Percentiles rank a stretch among this genome's conserved stretches.
These are phyloP conservation scores for Sebastes oblongus DNA, from an alignment of 2,797 vertebrate species.

Conservation along the genomic window DNA sequence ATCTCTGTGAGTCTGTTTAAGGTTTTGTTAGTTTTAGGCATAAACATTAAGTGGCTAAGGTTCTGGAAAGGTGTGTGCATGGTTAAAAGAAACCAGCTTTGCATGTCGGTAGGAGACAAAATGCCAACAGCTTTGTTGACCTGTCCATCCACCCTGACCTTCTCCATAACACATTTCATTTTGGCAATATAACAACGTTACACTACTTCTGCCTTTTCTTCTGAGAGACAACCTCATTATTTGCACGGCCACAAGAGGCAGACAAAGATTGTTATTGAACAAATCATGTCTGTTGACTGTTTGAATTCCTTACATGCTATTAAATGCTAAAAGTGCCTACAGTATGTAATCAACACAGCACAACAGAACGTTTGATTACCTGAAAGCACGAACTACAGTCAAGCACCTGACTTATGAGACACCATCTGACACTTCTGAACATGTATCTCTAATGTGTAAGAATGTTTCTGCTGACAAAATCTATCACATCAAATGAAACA, in stretches of 20 bases:
- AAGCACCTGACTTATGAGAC: neutral
- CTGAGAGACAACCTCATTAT: neutral
- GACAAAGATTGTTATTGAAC: neutral
- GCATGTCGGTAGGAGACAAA: neutral
- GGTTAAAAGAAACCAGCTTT: neutral
- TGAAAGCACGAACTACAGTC: neutral
- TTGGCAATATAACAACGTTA: neutral
- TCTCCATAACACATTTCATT: neutral
- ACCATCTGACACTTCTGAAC: neutral
- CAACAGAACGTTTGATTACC: neutral
- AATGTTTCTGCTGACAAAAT: constrained; percentile 1
- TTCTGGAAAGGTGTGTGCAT: neutral
- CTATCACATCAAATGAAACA: constrained; percentile 5
- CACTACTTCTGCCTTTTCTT: neutral
- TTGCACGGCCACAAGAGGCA: neutral
- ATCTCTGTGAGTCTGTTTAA: no score
- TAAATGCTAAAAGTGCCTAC: neutral
- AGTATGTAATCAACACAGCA: neutral
- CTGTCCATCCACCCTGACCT: neutral
- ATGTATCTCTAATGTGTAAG: neutral
- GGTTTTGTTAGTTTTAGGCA: neutral
- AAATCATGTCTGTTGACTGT: neutral
- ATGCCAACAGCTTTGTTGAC: neutral
- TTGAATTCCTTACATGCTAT: neutral
- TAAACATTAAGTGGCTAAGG: neutral